phyloP scores from a whole-genome alignment of 2,797 vertebrate genomes.

The Siniperca scherzeri region DNA sequence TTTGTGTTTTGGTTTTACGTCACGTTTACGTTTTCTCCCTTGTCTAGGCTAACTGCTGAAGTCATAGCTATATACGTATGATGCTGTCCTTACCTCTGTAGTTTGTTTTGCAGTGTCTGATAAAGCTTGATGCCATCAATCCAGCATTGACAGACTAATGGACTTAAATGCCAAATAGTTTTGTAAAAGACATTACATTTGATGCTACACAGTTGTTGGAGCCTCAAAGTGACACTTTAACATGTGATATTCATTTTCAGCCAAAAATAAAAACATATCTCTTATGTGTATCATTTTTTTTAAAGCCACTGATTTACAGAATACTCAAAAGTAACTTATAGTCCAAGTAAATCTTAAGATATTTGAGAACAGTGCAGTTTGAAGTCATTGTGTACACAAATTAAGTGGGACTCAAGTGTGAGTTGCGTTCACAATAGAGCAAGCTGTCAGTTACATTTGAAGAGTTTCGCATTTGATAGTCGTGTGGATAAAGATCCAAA shows the following conservation, averaged over 20 bases:
- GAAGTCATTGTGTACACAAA: neutral
- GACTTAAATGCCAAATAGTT: neutral
- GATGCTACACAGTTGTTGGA: slow-evolving; percentile 4
- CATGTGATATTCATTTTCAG: neutral
- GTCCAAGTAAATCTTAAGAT: slow-evolving; percentile 2
- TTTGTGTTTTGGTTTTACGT: neutral
- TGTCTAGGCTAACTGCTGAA: neutral
- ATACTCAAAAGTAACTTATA: neutral
- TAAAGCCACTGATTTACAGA: neutral
- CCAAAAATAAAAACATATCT: neutral
- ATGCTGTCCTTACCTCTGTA: neutral
- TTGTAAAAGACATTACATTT: neutral
- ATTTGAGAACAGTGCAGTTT: neutral
- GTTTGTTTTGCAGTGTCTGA: neutral
- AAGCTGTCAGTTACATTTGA: slow-evolving; percentile 14
- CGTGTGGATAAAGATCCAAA: neutral
- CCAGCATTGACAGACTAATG: slow-evolving; percentile 1
- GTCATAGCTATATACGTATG: neutral
- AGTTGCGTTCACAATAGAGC: slow-evolving; percentile 12
- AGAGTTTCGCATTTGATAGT: neutral
- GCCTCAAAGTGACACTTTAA: slow-evolving; percentile 1
- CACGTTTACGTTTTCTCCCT: too few species aligned
- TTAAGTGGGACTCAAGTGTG: neutral
- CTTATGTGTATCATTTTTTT: neutral
- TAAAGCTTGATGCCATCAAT: neutral